Conservation (phyloP, 2,888 invertebrate species). For the Platycnemis pennipes region DNA sequence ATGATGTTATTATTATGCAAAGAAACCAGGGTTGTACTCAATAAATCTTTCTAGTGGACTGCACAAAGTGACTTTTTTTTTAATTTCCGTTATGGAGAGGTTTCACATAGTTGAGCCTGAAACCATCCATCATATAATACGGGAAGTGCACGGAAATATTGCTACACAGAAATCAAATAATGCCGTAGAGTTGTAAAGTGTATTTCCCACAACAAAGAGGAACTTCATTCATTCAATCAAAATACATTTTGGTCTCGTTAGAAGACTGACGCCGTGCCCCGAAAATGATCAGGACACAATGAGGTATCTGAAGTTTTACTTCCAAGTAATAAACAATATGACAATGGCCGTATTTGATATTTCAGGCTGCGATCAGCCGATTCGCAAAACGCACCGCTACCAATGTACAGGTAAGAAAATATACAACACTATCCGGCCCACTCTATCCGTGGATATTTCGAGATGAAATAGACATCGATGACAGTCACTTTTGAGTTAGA, state of each 20-base stretch:
- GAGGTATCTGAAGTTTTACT: background rate
- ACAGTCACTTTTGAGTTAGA: slow-evolving; percentile 33
- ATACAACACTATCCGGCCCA: background rate
- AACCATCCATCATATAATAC: no score
- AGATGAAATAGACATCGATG: background rate
- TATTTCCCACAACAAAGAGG: background rate
- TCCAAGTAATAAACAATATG: background rate
- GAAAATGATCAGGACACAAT: background rate
- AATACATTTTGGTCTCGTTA: background rate
- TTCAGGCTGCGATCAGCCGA: background rate
- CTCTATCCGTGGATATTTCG: background rate
- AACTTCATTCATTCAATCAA: background rate
- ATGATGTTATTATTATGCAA: no score
- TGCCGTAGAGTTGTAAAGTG: no score
- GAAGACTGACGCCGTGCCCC: background rate
- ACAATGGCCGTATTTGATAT: background rate
- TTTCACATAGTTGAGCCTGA: no score
- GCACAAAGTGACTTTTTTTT: no score
- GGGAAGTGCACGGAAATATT: no score
- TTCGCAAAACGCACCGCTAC: background rate
- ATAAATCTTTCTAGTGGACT: no score
- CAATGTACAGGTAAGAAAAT: background rate
- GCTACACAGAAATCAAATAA: no score
- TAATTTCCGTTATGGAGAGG: no score
- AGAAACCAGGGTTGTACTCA: no score